Percentiles rank a stretch among this genome's conserved stretches.
phyloP scores from a whole-genome alignment of 2,888 invertebrate genomes.

The Spialia ferax region DNA sequence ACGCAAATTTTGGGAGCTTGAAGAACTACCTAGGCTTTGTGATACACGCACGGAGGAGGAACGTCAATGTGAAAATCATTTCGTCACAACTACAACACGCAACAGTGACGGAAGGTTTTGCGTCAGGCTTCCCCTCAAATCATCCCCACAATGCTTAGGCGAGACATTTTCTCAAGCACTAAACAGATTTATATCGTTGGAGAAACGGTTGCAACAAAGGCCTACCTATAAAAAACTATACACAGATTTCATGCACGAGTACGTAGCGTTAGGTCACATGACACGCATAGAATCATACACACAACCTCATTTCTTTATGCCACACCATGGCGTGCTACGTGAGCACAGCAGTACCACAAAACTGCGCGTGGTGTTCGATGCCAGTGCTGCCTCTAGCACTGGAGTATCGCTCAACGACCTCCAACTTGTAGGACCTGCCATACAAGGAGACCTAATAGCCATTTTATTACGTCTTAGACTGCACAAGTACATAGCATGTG shows the following conservation, averaged over 20 bases:
- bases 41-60: slow-evolving; percentile 33
- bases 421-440: neutral
- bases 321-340: slow-evolving; percentile 51
- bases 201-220: slow-evolving; percentile 29
- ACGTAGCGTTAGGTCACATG: slow-evolving; percentile 31
- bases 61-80: slow-evolving; percentile 32
- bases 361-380: neutral
- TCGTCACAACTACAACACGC: slow-evolving; percentile 37
- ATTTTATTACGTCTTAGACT: no score
- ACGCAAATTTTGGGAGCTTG: slow-evolving; percentile 9
- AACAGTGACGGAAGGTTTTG: slow-evolving; percentile 40
- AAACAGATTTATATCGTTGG: slow-evolving; percentile 27
- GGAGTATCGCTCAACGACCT: slow-evolving; percentile 3
- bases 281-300: neutral
- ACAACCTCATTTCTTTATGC: slow-evolving; percentile 45
- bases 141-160: slow-evolving; percentile 33
- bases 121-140: slow-evolving; percentile 39
- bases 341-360: slow-evolving; percentile 3
- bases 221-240: slow-evolving; percentile 38
- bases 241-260: slow-evolving; percentile 35
- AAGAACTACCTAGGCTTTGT: slow-evolving; percentile 15
- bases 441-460: neutral
- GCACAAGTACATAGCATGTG: neutral
- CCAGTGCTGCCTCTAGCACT: neutral
- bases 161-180: slow-evolving; percentile 33